Evolutionary conservation across 2,888 invertebrate genomes (phyloP), one percentile per base, ranked within the genome.

Genomic region (Drosophila anomelani): DNA sequence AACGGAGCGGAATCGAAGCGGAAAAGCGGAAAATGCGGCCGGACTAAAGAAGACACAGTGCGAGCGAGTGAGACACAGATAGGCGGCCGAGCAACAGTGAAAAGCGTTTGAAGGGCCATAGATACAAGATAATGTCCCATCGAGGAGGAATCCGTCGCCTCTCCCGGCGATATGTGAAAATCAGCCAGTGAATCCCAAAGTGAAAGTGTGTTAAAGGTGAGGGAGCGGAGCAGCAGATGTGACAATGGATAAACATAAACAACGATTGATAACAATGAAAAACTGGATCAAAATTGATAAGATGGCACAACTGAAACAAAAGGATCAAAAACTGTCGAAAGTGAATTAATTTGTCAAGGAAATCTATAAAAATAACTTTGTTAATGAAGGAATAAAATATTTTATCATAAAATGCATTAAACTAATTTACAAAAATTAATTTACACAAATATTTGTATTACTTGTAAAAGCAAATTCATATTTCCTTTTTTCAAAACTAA

Each of bases 41-140:
- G 51, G 60, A 51, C 59, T 61, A 67, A 64, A 73, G 70, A 62
- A 73, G 56, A 26, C 54, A 39, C 62, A 47, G 38, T 67, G 58
- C 55, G 68, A 47, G 55, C 41, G 55, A 67, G 67, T 23, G 67
- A 56, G 67, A 69, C 58, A 69, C n/a, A 67, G 51, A 68, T 57
- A 56, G n/a, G 36, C 36, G 67, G 41, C 17, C 36, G 67, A 66
- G 67, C 72, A 67, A 56, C 64, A 72, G 49, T 69, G 68, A 47
- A 57, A 75, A 58, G 38, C 55, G 51, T 64, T 53, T 32, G 44
- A 71, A 64, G 57, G 62, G 71, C 72, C 76, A 74, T 59, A 80
- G 74, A 78, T 74, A 69, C 69, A 71, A 85, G 61, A 70, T 67
- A 67, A 54, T 60, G 62, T 26, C 60, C 57, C 54, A 49, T 66